Evolutionary conservation across 2,113 vertebrate species (phyloP).

Genomic region (Larimichthys polyactis): DNA sequence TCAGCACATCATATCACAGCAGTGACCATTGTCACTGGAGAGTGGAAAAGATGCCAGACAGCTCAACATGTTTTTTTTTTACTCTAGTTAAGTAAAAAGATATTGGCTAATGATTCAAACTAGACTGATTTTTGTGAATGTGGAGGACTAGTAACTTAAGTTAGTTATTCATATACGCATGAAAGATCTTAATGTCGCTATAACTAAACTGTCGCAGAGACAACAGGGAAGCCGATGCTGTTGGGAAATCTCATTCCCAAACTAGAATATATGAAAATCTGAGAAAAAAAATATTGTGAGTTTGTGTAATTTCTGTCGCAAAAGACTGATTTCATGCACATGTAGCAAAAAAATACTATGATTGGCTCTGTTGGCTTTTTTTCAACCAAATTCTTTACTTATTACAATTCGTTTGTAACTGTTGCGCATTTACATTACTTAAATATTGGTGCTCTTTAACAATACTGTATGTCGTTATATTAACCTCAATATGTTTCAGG

Average conservation of each 20-base stretch:
- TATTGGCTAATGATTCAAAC: conserved; percentile 36
- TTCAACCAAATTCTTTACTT: conserved; percentile 21
- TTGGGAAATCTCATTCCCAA: conserved; percentile 10
- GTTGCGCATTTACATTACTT: conserved; percentile 22
- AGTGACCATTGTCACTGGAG: conserved; percentile 32
- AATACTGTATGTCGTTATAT: conserved; percentile 59
- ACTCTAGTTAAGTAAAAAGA: conserved; percentile 39
- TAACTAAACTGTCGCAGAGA: conserved; percentile 27
- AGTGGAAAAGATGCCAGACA: conserved; percentile 39
- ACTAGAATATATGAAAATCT: conserved; percentile 7
- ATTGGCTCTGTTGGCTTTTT: conserved; percentile 20
- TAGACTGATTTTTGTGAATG: conserved; percentile 64
- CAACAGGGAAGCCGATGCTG: not conserved
- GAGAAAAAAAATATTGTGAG: not conserved
- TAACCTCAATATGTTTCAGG: conserved; percentile 69
- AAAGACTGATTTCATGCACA: conserved; percentile 7
- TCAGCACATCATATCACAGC: conserved; percentile 29
- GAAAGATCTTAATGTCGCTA: conserved; percentile 23
- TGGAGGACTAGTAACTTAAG: conserved; percentile 63
- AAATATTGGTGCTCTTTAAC: conserved; percentile 58
- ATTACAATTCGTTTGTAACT: conserved; percentile 15
- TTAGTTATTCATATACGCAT: conserved; percentile 41
- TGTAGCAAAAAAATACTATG: not conserved
- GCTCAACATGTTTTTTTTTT: conserved; percentile 23
- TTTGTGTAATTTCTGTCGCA: conserved; percentile 19